Evolutionary conservation across 2,113 vertebrate species (phyloP).

Genomic region (Microtus montanus): DNA sequence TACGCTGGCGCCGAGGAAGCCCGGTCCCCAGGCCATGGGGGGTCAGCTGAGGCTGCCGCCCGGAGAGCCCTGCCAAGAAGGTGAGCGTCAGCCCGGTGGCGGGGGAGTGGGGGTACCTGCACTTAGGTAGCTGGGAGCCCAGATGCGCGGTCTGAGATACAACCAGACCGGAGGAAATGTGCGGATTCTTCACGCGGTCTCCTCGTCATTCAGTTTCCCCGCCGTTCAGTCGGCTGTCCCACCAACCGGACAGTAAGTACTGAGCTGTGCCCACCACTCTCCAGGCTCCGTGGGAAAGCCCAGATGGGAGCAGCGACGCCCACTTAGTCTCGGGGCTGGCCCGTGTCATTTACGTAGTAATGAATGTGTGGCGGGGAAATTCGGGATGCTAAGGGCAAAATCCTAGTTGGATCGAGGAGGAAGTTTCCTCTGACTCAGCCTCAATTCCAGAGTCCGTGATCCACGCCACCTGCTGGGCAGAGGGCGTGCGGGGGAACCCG

Average conservation of each 20-base stretch:
- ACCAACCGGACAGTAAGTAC: background rate
- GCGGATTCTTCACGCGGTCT: background rate
- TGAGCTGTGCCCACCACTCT: background rate
- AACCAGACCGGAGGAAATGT: no score
- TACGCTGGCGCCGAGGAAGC: background rate
- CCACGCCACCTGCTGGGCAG: background rate
- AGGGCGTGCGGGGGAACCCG: background rate
- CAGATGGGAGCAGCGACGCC: background rate
- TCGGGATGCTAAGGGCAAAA: background rate
- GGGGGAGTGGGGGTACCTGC: background rate
- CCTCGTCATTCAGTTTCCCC: background rate
- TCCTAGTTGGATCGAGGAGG: background rate
- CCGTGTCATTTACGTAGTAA: background rate
- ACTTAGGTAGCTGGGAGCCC: background rate
- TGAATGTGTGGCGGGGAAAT: background rate
- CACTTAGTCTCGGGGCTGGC: background rate
- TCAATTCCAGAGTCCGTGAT: background rate
- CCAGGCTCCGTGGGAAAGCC: background rate
- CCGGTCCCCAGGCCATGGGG: conserved; percentile 63
- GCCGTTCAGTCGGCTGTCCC: background rate
- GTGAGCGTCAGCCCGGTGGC: conserved; percentile 63
- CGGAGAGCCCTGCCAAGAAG: conserved; percentile 67
- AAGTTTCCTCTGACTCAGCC: conserved; percentile 28
- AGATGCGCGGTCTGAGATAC: background rate
- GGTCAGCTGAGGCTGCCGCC: conserved; percentile 66